Conservation (phyloP, 2,888 invertebrate species). For the Tachystola acroxantha region DNA sequence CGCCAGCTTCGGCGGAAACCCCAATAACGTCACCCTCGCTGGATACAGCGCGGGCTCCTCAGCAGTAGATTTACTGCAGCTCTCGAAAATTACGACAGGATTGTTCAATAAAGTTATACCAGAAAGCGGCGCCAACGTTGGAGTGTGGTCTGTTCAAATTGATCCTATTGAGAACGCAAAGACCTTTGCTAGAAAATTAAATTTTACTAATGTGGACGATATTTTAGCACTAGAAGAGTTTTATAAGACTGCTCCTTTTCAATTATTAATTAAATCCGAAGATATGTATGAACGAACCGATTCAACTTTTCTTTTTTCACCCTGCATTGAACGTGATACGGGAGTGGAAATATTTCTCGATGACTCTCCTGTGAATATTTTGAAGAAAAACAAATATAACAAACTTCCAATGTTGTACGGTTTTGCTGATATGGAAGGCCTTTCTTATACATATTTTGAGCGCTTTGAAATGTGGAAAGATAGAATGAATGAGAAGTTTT, state of each 20-base stretch:
- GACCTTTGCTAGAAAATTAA: conserved; percentile 22
- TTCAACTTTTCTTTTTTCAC: conserved; percentile 16
- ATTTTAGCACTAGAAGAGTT: conserved; percentile 36
- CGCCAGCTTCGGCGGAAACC: conserved; percentile 40
- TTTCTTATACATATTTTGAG: conserved; percentile 21
- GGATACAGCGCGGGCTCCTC: conserved; percentile 39
- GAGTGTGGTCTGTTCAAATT: conserved; percentile 26
- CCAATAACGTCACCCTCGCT: conserved; percentile 37
- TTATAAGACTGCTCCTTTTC: conserved; percentile 29
- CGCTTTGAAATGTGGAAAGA: conserved; percentile 27
- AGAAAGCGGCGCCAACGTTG: conserved; percentile 39
- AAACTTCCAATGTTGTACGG: conserved; percentile 41
- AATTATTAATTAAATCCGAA: conserved; percentile 24
- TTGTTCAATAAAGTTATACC: conserved; percentile 39
- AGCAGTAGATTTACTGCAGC: conserved; percentile 34
- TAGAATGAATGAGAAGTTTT: conserved; percentile 43
- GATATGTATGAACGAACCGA: conserved; percentile 19
- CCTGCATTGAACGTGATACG: conserved; percentile 21
- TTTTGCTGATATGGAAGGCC: conserved; percentile 46
- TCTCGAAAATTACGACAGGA: conserved; percentile 31
- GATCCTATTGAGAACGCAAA: conserved; percentile 37
- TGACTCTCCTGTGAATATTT: conserved; percentile 32
- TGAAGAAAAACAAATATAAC: conserved; percentile 25
- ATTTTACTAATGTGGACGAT: conserved; percentile 29
- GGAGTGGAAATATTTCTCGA: conserved; percentile 28